Conservation (phyloP, 2,113 vertebrate species). For the Heterocephalus glaber region DNA sequence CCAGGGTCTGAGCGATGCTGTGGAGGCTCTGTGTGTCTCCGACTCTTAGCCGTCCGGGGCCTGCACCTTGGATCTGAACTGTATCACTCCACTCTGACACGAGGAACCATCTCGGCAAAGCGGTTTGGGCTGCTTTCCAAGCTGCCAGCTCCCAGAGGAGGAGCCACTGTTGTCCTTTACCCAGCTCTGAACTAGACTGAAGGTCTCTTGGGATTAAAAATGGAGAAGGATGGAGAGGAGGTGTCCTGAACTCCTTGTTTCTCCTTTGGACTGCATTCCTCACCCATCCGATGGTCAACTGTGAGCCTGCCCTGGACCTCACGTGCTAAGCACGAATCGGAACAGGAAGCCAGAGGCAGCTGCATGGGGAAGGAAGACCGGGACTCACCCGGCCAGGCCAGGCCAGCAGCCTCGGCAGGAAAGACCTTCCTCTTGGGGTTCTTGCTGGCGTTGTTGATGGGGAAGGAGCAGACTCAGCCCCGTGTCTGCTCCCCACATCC, state of each 20-base stretch:
- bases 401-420: not conserved
- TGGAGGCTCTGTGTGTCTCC: constrained; percentile 93
- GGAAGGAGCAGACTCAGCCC: not conserved
- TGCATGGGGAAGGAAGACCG: not conserved
- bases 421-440: not conserved
- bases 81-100: not conserved
- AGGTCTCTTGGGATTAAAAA: not conserved
- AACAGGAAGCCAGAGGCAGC: not conserved
- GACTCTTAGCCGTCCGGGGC: constrained; percentile 83
- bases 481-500: not conserved
- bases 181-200: not conserved
- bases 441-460: not conserved
- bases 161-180: not conserved
- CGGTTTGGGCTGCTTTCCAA: not conserved
- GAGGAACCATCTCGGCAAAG: not conserved
- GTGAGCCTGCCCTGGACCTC: not conserved
- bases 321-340: not conserved
- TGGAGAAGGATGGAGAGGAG: not conserved
- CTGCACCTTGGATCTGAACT: not conserved
- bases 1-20: constrained; percentile 93
- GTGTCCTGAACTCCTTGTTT: not conserved
- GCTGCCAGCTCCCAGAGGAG: not conserved
- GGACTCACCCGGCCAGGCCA: not conserved
- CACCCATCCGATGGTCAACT: not conserved
- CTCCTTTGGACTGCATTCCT: not conserved